Evolutionary conservation across 2,888 invertebrate genomes (phyloP).

Genomic region (Dicranocentrus wangi): DNA sequence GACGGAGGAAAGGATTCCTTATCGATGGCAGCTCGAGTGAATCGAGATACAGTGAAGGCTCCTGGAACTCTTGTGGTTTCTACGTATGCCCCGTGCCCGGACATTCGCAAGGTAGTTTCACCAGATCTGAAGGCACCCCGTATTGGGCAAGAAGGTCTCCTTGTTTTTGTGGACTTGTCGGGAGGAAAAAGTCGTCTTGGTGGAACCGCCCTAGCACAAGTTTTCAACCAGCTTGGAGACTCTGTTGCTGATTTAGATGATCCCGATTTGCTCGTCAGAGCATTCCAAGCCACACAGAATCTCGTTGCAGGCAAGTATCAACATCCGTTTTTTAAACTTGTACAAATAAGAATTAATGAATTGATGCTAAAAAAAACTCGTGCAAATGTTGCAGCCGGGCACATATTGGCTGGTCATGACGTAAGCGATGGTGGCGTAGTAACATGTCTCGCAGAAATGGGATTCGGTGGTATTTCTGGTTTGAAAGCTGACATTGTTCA

Average conservation of each 20-base stretch:
- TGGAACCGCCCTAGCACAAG: conserved; percentile 94
- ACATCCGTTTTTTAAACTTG: neutral
- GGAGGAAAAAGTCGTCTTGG: conserved; percentile 86
- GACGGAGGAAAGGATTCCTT: conserved; percentile 98
- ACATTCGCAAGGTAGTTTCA: conserved; percentile 88
- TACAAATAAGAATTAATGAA: neutral
- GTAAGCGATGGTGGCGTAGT: conserved; percentile 97
- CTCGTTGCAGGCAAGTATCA: conserved; percentile 81
- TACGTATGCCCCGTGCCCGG: conserved; percentile 94
- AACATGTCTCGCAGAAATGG: conserved; percentile 94
- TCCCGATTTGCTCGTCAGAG: conserved; percentile 80
- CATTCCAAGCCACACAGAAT: conserved; percentile 89
- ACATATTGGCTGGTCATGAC: conserved; percentile 91
- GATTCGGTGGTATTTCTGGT: conserved; percentile 92
- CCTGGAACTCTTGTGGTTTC: conserved; percentile 88
- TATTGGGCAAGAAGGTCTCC: conserved; percentile 78
- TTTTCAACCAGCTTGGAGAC: conserved; percentile 88
- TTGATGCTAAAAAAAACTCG: neutral
- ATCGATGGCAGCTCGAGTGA: conserved; percentile 90
- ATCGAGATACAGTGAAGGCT: conserved; percentile 79
- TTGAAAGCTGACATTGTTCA: conserved; percentile 81
- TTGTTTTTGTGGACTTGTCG: conserved; percentile 88
- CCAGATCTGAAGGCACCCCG: conserved; percentile 88
- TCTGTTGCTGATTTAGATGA: conserved; percentile 86
- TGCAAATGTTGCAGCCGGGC: conserved; percentile 77